phyloP scores from a whole-genome alignment of 2,113 vertebrate species.

The Rhipidura dahli region DNA sequence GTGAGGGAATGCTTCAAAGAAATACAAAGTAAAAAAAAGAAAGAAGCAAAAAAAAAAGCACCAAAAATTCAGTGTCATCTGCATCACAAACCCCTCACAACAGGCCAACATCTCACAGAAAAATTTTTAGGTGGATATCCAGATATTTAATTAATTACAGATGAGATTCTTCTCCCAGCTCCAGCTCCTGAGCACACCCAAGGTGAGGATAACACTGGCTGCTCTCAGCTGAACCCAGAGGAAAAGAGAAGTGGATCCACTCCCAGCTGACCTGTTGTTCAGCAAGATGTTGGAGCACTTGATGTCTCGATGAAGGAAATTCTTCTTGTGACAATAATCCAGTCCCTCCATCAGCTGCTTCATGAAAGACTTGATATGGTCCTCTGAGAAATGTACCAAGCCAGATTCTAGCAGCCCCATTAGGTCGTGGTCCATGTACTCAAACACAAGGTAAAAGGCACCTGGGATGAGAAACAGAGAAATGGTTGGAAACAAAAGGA shows the following conservation, averaged over 20 bases:
- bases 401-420: constrained; percentile 98
- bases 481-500: neutral
- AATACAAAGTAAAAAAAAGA: neutral
- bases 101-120: rapidly evolving
- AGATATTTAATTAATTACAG: rapidly evolving
- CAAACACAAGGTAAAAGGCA: constrained; percentile 98
- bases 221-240: neutral
- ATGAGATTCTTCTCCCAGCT: neutral
- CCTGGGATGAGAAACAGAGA: constrained; percentile 61
- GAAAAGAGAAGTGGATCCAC: neutral
- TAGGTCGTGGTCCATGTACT: constrained; percentile 99
- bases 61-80: neutral
- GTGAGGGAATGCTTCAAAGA: neutral
- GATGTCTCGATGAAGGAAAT: constrained; percentile 96
- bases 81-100: neutral
- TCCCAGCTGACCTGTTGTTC: constrained; percentile 88
- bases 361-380: constrained; percentile 98
- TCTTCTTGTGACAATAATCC: constrained; percentile 99
- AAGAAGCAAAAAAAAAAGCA: neutral
- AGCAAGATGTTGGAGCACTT: constrained; percentile 98
- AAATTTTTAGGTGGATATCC: neutral
- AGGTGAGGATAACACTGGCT: rapidly evolving
- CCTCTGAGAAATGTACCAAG: constrained; percentile 95
- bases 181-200: neutral
- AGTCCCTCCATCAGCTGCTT: constrained; percentile 97